phyloP scores from a whole-genome alignment of 1,140 invertebrate genomes.

The Atta texana region DNA sequence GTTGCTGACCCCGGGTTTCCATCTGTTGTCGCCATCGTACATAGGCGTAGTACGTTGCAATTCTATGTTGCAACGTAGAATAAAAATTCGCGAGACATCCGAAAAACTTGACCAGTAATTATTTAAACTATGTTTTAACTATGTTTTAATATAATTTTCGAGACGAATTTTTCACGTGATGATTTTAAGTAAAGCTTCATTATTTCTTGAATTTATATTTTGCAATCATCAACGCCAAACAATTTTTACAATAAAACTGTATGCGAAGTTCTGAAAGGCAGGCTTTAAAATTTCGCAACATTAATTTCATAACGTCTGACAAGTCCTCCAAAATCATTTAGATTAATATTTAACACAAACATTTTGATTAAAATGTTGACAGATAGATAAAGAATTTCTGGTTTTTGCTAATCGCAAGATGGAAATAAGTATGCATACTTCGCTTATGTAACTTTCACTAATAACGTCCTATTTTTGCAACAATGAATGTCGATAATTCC shows the following conservation, averaged over 20 bases:
- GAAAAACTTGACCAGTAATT: neutral
- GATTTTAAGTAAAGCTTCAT: neutral
- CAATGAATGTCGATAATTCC: neutral
- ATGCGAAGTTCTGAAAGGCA: neutral
- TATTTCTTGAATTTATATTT: neutral
- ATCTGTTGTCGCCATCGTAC: neutral
- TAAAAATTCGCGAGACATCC: neutral
- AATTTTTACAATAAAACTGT: neutral
- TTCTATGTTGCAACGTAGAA: neutral
- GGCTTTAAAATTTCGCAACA: neutral
- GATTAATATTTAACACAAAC: neutral
- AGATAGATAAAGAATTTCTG: neutral
- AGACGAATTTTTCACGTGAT: neutral
- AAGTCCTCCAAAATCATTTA: neutral
- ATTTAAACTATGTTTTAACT: neutral
- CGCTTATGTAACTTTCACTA: constrained; percentile 34
- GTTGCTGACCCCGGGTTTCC: constrained; percentile 33
- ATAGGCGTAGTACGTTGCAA: neutral
- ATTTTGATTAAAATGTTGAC: neutral
- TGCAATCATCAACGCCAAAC: neutral
- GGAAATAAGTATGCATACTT: neutral
- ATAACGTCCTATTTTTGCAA: neutral
- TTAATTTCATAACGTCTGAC: neutral
- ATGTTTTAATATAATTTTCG: neutral
- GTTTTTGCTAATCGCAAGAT: neutral